Evolutionary conservation across 2,888 invertebrate species (phyloP).

Genomic region (Nephrotoma flavescens): DNA sequence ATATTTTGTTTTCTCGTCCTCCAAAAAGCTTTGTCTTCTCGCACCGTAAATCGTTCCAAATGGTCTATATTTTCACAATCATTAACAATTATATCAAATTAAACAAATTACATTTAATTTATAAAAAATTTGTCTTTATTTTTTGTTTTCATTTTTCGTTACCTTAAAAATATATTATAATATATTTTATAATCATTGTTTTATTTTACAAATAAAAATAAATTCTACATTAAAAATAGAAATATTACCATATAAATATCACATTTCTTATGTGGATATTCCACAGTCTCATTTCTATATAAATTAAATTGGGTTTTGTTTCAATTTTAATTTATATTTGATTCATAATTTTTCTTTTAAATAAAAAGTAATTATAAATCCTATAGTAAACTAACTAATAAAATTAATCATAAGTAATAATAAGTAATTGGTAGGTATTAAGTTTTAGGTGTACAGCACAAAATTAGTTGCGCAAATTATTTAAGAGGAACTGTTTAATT

Average conservation of each 20-base stretch:
- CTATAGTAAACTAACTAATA: not conserved
- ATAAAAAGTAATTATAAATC: not conserved
- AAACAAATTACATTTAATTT: not conserved
- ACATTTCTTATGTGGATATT: constrained; percentile 12
- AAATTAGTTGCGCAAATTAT: not conserved
- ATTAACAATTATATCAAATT: too few relatives aligned
- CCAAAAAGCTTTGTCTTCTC: too few relatives aligned
- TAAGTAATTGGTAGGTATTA: not conserved
- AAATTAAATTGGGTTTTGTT: not conserved
- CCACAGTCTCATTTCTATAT: constrained; percentile 10
- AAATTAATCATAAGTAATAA: not conserved
- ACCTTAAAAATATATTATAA: not conserved
- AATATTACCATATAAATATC: constrained; percentile 8
- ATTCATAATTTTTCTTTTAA: not conserved
- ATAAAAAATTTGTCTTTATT: not conserved
- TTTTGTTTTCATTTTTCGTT: not conserved
- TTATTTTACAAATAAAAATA: not conserved
- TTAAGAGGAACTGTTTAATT: not conserved
- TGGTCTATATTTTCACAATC: too few relatives aligned
- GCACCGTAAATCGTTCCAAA: too few relatives aligned
- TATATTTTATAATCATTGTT: not conserved
- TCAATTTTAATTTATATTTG: not conserved
- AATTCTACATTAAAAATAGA: constrained; percentile 1
- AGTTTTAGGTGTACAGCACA: not conserved
- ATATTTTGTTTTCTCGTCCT: too few relatives aligned